These are phyloP conservation scores for Steromphala cineraria DNA, from an alignment of 2,888 invertebrate genomes.

Conservation along the genomic window DNA sequence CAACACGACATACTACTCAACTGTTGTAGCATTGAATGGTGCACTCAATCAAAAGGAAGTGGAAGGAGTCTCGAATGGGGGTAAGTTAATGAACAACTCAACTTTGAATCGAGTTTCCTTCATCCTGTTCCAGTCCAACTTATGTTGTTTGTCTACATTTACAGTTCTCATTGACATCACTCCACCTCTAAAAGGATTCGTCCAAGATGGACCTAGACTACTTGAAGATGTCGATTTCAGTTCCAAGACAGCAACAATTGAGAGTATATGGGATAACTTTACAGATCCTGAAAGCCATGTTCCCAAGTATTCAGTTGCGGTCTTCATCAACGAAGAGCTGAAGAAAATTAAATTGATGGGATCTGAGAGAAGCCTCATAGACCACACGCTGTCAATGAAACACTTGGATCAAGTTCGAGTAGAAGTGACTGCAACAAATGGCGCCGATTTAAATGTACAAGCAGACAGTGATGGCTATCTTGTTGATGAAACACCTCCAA, in stretches of 20 bases:
- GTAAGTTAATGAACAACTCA: neutral
- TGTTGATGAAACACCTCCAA: constrained; percentile 58
- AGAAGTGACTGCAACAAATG: constrained; percentile 50
- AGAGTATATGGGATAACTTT: constrained; percentile 35
- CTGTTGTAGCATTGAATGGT: constrained; percentile 53
- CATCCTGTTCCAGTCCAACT: too few species aligned
- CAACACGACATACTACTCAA: constrained; percentile 55
- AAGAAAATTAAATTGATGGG: constrained; percentile 40
- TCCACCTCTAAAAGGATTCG: constrained; percentile 29
- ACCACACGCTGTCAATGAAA: constrained; percentile 38
- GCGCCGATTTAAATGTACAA: constrained; percentile 41
- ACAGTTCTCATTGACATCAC: constrained; percentile 40
- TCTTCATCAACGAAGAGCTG: constrained; percentile 45
- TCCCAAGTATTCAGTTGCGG: constrained; percentile 40
- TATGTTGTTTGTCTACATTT: neutral
- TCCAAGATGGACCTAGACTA: constrained; percentile 30
- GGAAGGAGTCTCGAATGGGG: neutral
- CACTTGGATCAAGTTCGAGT: constrained; percentile 40
- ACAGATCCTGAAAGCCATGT: constrained; percentile 40
- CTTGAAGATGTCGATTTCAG: constrained; percentile 32
- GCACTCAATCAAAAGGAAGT: constrained; percentile 47
- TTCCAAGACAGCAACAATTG: constrained; percentile 28
- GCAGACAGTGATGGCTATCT: constrained; percentile 46
- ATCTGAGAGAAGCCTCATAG: constrained; percentile 27
- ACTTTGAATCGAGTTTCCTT: too few species aligned